These are phyloP conservation scores for Todus mexicanus DNA, from an alignment of 2,797 vertebrate species.

Conservation along the genomic window DNA sequence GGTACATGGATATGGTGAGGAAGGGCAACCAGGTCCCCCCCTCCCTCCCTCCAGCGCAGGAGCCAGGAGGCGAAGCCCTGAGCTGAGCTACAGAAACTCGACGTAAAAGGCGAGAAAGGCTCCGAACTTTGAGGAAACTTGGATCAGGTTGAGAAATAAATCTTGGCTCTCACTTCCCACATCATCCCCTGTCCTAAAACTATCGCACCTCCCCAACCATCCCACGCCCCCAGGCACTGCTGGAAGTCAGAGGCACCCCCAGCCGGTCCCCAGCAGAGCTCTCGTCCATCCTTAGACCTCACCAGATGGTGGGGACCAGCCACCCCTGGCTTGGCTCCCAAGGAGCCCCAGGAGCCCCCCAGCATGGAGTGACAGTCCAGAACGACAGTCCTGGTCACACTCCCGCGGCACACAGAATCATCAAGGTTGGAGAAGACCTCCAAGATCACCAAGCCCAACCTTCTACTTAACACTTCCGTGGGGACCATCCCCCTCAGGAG, in stretches of 20 bases:
- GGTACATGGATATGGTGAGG: neutral
- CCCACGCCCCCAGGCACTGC: neutral
- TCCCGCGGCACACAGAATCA: too few species aligned
- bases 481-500: neutral
- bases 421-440: too few species aligned
- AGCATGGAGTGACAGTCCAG: accelerated
- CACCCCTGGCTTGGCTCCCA: neutral
- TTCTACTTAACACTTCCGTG: too few species aligned
- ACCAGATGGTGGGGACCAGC: neutral
- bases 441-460: too few species aligned
- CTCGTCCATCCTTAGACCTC: neutral
- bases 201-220: too few species aligned
- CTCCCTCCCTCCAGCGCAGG: neutral
- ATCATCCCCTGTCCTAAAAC: too few species aligned
- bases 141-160: neutral
- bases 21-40: neutral
- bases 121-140: neutral
- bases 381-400: neutral
- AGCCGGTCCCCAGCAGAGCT: neutral
- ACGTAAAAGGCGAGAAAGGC: neutral
- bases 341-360: neutral
- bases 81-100: too few species aligned
- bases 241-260: neutral
- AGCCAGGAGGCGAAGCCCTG: neutral
- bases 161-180: neutral